These are phyloP conservation scores for Erythrocercus mccallii DNA, from an alignment of 2,113 vertebrate species.

Conservation along the genomic window DNA sequence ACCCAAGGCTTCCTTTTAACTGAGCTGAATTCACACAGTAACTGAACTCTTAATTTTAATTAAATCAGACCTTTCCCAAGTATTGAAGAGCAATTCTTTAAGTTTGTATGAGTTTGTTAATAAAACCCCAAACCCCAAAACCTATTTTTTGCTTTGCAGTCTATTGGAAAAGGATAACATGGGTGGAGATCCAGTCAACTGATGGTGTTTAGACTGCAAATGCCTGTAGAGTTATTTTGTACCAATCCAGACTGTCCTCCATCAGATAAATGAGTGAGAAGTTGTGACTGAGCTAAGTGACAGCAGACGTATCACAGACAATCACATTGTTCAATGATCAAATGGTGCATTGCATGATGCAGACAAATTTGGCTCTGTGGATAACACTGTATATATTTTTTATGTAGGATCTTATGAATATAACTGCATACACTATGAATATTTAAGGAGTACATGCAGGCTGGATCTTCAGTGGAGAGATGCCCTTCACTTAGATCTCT, in stretches of 20 bases:
- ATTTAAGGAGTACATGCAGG: slow-evolving; percentile 23
- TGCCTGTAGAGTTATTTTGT: neutral
- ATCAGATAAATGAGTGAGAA: neutral
- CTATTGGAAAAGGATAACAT: neutral
- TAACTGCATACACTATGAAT: neutral
- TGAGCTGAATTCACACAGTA: neutral
- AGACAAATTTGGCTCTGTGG: neutral
- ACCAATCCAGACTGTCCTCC: neutral
- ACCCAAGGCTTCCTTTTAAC: neutral
- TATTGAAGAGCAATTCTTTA: neutral
- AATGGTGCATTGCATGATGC: neutral
- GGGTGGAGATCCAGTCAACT: neutral
- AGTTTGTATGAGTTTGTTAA: neutral
- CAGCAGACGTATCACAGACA: neutral
- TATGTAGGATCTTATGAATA: neutral
- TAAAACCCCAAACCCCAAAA: neutral
- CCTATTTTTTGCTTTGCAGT: neutral
- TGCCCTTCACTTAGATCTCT: slow-evolving; percentile 25
- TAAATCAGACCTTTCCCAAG: neutral
- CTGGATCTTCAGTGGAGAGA: neutral
- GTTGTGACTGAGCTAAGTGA: neutral
- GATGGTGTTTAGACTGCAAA: neutral
- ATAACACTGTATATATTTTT: neutral
- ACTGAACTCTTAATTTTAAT: neutral
- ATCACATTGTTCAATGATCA: neutral